These are phyloP conservation scores for Penaeus chinensis DNA, from an alignment of 1,140 invertebrate genomes.

Conservation along the genomic window DNA sequence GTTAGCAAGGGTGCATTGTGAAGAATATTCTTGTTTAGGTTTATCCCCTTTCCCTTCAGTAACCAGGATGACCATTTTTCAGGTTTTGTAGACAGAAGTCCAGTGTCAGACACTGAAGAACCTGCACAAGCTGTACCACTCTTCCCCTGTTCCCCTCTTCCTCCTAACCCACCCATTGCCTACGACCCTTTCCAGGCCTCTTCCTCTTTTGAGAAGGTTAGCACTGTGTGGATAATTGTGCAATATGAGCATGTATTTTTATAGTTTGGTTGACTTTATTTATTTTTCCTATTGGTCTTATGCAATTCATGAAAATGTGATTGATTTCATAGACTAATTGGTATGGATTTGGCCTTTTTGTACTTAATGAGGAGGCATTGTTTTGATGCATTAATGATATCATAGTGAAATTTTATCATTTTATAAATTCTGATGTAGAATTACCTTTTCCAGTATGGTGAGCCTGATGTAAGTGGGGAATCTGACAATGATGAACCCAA, in stretches of 20 bases:
- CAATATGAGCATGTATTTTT: too few species aligned
- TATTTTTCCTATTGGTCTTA: too few species aligned
- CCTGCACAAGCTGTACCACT: constrained; percentile 35
- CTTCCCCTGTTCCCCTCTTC: constrained; percentile 42
- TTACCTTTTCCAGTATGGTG: constrained; percentile 44
- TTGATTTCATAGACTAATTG: too few species aligned
- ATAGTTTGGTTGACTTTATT: too few species aligned
- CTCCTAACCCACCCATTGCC: constrained; percentile 24
- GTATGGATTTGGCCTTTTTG: too few species aligned
- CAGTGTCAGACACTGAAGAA: constrained; percentile 49
- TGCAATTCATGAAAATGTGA: too few species aligned
- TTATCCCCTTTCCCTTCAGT: not conserved
- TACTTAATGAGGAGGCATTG: too few species aligned
- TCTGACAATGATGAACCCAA: constrained; percentile 51
- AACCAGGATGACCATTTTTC: not conserved
- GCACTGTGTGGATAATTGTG: not conserved
- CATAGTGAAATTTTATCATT: not conserved
- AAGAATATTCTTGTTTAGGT: not conserved
- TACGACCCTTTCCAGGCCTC: constrained; percentile 48
- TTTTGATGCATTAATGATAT: too few species aligned
- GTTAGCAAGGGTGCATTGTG: too few species aligned
- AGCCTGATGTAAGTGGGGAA: constrained; percentile 52
- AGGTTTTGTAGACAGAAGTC: constrained; percentile 57
- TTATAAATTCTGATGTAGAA: not conserved
- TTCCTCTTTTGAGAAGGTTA: constrained; percentile 50